Percentiles rank a stretch among this genome's conserved stretches.
phyloP scores from a whole-genome alignment of 1,140 invertebrate species.

The Araneus ventricosus region DNA sequence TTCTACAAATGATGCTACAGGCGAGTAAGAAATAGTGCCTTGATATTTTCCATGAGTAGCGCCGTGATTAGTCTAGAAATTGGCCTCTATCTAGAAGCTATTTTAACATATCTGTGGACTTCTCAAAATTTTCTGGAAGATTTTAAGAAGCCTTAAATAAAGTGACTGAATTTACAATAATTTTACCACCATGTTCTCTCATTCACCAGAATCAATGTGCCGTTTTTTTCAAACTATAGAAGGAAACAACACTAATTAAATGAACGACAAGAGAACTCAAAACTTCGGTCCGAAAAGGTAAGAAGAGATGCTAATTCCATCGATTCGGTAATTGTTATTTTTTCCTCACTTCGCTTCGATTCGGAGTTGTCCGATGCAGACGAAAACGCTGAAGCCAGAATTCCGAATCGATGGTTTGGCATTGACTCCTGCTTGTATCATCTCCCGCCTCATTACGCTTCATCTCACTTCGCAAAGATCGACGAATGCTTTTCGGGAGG shows the following conservation, averaged over 20 bases:
- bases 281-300: neutral
- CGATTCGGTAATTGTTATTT: neutral
- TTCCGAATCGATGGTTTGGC: neutral
- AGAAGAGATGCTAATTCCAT: constrained; percentile 14
- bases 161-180: no score
- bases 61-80: no score
- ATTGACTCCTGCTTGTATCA: constrained; percentile 26
- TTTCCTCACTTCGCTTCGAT: neutral
- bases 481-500: neutral
- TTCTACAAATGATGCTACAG: no score
- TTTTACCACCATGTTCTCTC: no score
- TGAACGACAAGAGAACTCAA: neutral
- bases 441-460: neutral
- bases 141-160: no score
- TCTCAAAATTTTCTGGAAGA: no score
- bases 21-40: no score
- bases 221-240: no score
- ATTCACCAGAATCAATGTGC: no score
- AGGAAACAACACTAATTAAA: neutral
- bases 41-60: no score
- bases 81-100: no score
- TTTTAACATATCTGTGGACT: no score
- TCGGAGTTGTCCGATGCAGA: neutral
- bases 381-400: neutral
- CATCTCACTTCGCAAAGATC: neutral